A percentile compares a stretch with the other conserved stretches of the same genome.
Evolutionary conservation across 2,113 vertebrate species (phyloP).

Genomic region (Meles meles): DNA sequence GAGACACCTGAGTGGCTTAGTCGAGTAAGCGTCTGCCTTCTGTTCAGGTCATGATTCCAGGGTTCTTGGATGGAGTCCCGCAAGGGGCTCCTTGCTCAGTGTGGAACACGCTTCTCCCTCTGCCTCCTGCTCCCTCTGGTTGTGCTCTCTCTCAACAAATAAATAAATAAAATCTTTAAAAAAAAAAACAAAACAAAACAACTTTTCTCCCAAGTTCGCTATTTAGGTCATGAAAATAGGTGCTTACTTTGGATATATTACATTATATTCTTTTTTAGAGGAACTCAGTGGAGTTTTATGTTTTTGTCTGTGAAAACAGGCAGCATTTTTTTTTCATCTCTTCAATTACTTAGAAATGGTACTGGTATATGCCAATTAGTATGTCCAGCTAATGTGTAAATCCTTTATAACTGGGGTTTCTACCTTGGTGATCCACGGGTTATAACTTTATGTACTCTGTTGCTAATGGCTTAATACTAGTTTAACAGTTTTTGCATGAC

Average conservation of each 20-base stretch:
- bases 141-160: neutral
- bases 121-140: neutral
- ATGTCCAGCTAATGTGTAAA: neutral
- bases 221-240: conserved; percentile 3
- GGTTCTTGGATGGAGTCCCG: neutral
- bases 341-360: conserved; percentile 27
- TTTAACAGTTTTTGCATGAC: neutral
- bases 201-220: neutral
- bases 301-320: neutral
- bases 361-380: neutral
- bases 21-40: neutral
- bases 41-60: neutral
- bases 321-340: conserved; percentile 24
- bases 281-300: neutral
- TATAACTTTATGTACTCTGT: neutral
- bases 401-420: neutral
- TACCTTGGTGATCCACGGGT: neutral
- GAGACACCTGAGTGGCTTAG: neutral
- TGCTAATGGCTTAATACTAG: neutral
- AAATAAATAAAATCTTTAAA: neutral
- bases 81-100: neutral
- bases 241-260: conserved; percentile 2
- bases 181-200: too few relatives aligned
- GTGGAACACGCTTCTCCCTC: neutral
- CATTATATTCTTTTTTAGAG: conserved; percentile 31